Conservation (phyloP, 1,140 invertebrate species). For the Diachasma alloeum region DNA sequence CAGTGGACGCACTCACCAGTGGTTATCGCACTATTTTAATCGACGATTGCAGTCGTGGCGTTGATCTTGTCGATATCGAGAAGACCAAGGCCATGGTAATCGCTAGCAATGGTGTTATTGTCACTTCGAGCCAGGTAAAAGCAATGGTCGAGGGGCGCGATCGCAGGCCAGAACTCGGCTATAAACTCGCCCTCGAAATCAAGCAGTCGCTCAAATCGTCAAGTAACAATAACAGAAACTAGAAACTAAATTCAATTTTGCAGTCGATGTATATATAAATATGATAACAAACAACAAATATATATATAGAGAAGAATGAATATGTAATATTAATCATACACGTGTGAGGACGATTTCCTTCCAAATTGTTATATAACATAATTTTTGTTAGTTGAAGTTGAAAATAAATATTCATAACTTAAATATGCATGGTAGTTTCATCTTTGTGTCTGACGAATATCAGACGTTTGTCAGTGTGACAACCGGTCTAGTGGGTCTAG, state of each 20-base stretch:
- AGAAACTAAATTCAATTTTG: background rate
- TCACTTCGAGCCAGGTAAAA: slow-evolving; percentile 79
- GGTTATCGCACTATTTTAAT: slow-evolving; percentile 90
- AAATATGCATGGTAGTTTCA: too few species aligned
- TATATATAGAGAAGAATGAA: too few species aligned
- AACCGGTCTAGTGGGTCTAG: too few species aligned
- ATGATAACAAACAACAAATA: background rate
- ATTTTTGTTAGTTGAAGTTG: background rate
- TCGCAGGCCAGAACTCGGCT: slow-evolving; percentile 84
- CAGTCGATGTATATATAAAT: background rate
- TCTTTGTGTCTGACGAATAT: too few species aligned
- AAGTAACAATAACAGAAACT: background rate
- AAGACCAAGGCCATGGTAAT: slow-evolving; percentile 80
- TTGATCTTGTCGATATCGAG: slow-evolving; percentile 84
- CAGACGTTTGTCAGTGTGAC: too few species aligned
- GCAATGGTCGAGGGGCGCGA: slow-evolving; percentile 88
- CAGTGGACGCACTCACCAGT: slow-evolving; percentile 83
- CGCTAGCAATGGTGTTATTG: slow-evolving; percentile 79
- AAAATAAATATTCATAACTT: background rate
- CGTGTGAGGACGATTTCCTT: background rate
- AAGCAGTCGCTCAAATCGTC: slow-evolving; percentile 57
- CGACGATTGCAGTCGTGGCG: slow-evolving; percentile 90
- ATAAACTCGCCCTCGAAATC: slow-evolving; percentile 85
- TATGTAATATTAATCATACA: background rate
- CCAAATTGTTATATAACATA: background rate